Evolutionary conservation across 2,888 invertebrate genomes (phyloP), one percentile per base, ranked within the genome.

Genomic region (Oligia strigilis): DNA sequence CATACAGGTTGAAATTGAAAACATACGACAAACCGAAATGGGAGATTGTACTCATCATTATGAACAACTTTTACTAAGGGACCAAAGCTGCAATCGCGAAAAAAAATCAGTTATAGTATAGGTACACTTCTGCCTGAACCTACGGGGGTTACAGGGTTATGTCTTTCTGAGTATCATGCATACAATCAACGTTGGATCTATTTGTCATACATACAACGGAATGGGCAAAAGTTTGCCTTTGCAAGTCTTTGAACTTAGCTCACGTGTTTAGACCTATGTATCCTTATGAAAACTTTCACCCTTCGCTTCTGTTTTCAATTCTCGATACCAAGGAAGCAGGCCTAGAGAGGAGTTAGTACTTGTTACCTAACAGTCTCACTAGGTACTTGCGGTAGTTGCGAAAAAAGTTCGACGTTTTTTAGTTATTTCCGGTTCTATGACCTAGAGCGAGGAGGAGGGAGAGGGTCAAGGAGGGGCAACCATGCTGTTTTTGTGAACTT

Each of bases 401-500:
- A 70, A 75, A 80, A 83, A 83, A 80, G 62, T 74, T 80, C 0
- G 46, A 17, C n/a, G 72, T 58, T 76, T 83, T 86, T 85, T 78
- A 43, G 62, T 62, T 81, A 85, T 79, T 84, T 88, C 87, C 83
- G 87, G 86, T 82, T 79, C 79, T 82, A 83, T 81, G 89, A 87
- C 88, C 86, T 75, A 87, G 74, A 77, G 69, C 46, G 60, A 80
- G 55, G 55, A 69, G 83, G 69, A 82, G 89, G 84, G 82, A 83
- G 81, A 58, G 82, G 89, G 87, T 88, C 89, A 89, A 88, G 87
- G 90, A 70, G 72, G 81, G 75, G 75, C 88, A 81, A 36, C 66
- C 73, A 69, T 62, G 60, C n/a, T 62, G 79, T 85, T 85, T 83
- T 83, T 86, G 73, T 84, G 58, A 66, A 72, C 67, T 74, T 81